These are phyloP conservation scores for Oxycera nigricornis DNA, from an alignment of 2,888 invertebrate species.

Conservation along the genomic window DNA sequence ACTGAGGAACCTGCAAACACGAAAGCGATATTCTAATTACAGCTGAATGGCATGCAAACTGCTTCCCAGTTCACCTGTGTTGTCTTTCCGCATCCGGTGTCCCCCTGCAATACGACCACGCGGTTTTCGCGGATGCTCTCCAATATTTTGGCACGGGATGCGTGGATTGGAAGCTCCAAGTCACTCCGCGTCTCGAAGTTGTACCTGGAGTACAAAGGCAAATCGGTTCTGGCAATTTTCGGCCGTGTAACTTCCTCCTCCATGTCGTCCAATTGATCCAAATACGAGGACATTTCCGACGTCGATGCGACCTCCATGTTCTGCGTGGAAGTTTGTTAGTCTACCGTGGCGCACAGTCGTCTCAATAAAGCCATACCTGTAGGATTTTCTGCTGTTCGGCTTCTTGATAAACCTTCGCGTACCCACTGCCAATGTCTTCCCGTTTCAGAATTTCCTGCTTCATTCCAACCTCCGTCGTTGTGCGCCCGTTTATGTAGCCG, in stretches of 20 bases:
- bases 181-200: constrained; percentile 55
- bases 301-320: constrained; percentile 29
- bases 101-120: constrained; percentile 87
- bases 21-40: neutral
- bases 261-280: constrained; percentile 52
- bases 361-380: constrained; percentile 49
- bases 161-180: constrained; percentile 56
- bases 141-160: constrained; percentile 68
- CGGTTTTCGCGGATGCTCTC: constrained; percentile 66
- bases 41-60: neutral
- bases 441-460: constrained; percentile 52
- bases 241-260: constrained; percentile 42
- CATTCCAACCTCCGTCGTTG: constrained; percentile 6
- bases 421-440: constrained; percentile 53
- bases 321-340: constrained; percentile 27
- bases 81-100: constrained; percentile 95
- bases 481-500: constrained; percentile 52
- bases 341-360: neutral
- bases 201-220: constrained; percentile 54
- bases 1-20: constrained; percentile 88
- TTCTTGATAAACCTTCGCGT: constrained; percentile 51
- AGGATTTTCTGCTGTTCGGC: constrained; percentile 53
- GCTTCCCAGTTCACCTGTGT: constrained; percentile 65
- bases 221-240: constrained; percentile 49
- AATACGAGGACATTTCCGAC: constrained; percentile 5